These are phyloP conservation scores for Thera britannica DNA, from an alignment of 2,888 invertebrate species.

Conservation along the genomic window DNA sequence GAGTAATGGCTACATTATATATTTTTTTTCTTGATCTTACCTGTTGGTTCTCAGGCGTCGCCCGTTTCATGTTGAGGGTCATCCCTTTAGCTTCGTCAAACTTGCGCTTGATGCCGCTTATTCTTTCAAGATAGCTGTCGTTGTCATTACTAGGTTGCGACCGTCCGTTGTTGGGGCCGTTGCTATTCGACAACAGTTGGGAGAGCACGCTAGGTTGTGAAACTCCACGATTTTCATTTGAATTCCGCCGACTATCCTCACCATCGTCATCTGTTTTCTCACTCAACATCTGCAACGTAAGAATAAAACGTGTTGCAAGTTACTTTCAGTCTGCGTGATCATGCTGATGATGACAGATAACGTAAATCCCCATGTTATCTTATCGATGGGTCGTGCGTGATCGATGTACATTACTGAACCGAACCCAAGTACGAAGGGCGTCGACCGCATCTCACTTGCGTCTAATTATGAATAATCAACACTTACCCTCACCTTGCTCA, in stretches of 20 bases:
- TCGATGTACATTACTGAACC: slow-evolving; percentile 4
- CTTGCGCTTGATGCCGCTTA: slow-evolving; percentile 72
- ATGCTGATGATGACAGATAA: neutral
- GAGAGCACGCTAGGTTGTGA: slow-evolving; percentile 84
- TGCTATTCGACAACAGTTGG: slow-evolving; percentile 74
- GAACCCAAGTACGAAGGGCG: slow-evolving; percentile 12
- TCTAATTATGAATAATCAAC: slow-evolving; percentile 27
- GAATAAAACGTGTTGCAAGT: neutral
- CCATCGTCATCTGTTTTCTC: slow-evolving; percentile 93
- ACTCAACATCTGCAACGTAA: slow-evolving; percentile 87
- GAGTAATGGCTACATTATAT: too few species aligned
- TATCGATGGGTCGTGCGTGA: neutral
- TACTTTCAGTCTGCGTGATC: neutral
- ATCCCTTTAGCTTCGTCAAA: slow-evolving; percentile 85
- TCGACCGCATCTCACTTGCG: neutral
- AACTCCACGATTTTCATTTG: slow-evolving; percentile 55
- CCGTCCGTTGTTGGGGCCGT: slow-evolving; percentile 69
- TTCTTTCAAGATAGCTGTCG: slow-evolving; percentile 69
- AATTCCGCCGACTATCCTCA: slow-evolving; percentile 83
- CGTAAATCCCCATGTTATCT: neutral
- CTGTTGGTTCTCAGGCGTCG: slow-evolving; percentile 80
- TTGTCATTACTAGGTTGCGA: slow-evolving; percentile 55
- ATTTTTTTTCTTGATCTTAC: slow-evolving; percentile 45
- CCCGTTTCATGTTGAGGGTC: slow-evolving; percentile 85
- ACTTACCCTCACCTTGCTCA: slow-evolving; percentile 64